Percentiles rank a stretch among this genome's conserved stretches.
These are phyloP conservation scores for Caranx ignobilis DNA, from an alignment of 2,113 vertebrate genomes.

Conservation along the genomic window DNA sequence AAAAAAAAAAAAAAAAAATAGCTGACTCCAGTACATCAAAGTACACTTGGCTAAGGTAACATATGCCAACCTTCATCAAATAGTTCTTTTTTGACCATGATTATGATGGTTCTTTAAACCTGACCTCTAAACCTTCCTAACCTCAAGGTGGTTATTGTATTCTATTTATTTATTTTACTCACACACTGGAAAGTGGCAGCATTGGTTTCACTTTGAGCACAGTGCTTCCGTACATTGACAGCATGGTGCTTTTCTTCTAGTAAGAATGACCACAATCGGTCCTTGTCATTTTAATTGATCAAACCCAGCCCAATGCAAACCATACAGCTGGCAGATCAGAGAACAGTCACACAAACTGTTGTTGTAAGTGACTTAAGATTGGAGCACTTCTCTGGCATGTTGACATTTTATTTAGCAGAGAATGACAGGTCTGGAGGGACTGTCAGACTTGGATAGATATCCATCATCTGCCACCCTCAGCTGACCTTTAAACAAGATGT, in stretches of 20 bases:
- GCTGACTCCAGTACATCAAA: no score
- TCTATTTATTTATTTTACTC: no score
- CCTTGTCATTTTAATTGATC: no score
- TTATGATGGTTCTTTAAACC: not conserved
- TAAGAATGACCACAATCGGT: no score
- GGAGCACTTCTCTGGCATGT: not conserved
- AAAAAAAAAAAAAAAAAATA: not conserved
- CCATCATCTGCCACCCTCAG: not conserved
- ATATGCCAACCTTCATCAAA: not conserved
- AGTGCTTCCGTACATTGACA: not conserved
- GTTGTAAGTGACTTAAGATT: not conserved
- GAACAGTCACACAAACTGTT: not conserved
- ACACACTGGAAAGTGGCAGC: not conserved
- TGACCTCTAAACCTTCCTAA: not conserved
- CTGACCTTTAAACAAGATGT: conserved; percentile 31
- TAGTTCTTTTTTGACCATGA: not conserved
- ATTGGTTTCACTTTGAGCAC: not conserved
- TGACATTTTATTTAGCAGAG: not conserved
- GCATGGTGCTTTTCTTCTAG: not conserved
- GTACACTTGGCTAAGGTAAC: no score
- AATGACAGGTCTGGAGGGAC: not conserved
- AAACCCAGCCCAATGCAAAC: not conserved
- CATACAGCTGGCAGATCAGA: not conserved
- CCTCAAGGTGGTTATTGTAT: not conserved
- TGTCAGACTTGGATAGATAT: not conserved